Evolutionary conservation across 2,113 vertebrate species (phyloP).

Genomic region (Odontophorus gujanensis): DNA sequence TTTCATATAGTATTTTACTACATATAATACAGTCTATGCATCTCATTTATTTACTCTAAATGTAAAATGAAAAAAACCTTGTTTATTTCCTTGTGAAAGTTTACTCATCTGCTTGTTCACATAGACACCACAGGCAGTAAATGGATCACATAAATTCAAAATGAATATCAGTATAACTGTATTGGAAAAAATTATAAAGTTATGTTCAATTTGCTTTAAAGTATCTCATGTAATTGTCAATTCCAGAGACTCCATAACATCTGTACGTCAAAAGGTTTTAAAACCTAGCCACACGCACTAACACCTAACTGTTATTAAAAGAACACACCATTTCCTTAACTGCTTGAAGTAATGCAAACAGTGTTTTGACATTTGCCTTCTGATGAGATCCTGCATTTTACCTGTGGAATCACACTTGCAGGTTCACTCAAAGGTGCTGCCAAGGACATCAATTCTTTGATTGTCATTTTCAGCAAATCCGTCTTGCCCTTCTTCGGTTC

Average conservation of each 20-base stretch:
- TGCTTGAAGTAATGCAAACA: neutral
- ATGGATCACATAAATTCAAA: neutral
- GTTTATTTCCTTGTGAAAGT: neutral
- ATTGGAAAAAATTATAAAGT: neutral
- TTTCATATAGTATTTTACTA: neutral
- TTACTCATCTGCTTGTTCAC: neutral
- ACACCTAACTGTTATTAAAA: neutral
- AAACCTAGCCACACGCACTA: neutral
- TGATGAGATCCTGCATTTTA: conserved; percentile 59
- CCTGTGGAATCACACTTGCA: conserved; percentile 88
- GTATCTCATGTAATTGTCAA: neutral
- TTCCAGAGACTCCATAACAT: neutral
- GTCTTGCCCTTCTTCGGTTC: conserved; percentile 91
- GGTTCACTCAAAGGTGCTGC: conserved; percentile 76
- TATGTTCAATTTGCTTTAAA: neutral
- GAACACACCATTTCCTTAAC: neutral
- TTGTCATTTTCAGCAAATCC: conserved; percentile 90
- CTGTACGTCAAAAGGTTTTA: neutral
- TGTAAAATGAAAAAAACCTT: neutral
- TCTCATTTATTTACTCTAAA: neutral
- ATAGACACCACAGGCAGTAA: neutral
- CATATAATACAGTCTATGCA: neutral
- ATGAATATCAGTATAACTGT: neutral
- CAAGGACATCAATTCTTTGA: conserved; percentile 88
- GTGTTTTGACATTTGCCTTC: neutral